A percentile compares a stretch with the other conserved stretches of the same genome.
phyloP scores from a whole-genome alignment of 2,113 vertebrate species.

The Glaucomys volans region DNA sequence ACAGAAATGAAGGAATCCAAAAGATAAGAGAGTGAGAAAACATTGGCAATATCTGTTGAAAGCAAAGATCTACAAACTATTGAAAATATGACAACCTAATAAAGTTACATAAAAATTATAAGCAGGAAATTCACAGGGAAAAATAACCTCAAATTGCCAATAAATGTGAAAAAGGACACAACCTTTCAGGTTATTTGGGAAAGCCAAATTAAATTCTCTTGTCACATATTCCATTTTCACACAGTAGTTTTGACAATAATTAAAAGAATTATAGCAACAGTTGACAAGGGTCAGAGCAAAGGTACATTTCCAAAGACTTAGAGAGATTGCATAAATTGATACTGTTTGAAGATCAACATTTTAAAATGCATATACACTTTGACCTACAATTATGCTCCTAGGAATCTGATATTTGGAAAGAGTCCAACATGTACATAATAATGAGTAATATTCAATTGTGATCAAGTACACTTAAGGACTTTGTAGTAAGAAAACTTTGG shows the following conservation, averaged over 20 bases:
- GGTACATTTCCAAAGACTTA: not conserved
- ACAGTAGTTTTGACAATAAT: not conserved
- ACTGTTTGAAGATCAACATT: not conserved
- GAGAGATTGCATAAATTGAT: not conserved
- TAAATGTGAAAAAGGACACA: not conserved
- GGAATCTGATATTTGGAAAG: not conserved
- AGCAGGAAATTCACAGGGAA: not conserved
- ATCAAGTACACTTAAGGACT: not conserved
- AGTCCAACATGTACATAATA: not conserved
- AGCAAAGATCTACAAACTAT: not conserved
- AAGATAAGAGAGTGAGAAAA: not conserved
- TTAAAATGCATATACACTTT: not conserved
- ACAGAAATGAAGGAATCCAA: not conserved
- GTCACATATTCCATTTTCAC: not conserved
- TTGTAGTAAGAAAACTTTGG: not conserved
- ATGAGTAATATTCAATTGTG: not conserved
- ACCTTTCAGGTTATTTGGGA: not conserved
- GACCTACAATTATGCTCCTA: not conserved
- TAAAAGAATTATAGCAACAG: not conserved
- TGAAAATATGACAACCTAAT: not conserved
- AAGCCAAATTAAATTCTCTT: not conserved
- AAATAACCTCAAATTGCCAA: not conserved
- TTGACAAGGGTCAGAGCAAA: not conserved
- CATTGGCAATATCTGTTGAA: not conserved
- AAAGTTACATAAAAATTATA: not conserved